Evolutionary conservation across 2,888 invertebrate genomes (phyloP), one percentile per base, ranked within the genome.

Genomic region (Rugalucina vietnamica): DNA sequence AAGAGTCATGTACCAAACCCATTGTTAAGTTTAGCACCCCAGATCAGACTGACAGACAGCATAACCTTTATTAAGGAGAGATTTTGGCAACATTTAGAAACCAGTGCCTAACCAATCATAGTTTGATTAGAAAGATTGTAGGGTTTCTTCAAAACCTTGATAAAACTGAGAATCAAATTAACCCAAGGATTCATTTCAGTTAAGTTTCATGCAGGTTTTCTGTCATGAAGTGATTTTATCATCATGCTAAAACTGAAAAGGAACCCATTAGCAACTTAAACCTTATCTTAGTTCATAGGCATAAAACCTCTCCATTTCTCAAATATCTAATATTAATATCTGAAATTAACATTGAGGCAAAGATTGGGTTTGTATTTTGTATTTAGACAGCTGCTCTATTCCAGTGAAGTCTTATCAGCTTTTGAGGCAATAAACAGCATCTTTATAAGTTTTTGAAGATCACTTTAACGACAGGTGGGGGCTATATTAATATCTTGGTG

Each of bases 401-500:
- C 65, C 32, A 2, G 34, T 14, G 10, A 65, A n/a, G 32, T 34
- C 32, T 65, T 65, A 65, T 65, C 65, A 65, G 32, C 65, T 65
- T 65, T 65, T 65, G 34, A 65, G 34, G 65, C 65, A 65, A 65
- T 65, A 65, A 60, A 65, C 21, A 21, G 18, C 29, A 21, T 24
- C 24, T 24, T 65, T 65, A 34, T 34, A 65, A 34, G 65, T 65
- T 65, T 65, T 65, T 65, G 1, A 10, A 34, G 34, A 32, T 34
- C 65, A 12, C 18, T 65, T 21, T 34, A 65, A 18, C 65, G 65
- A 65, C 65, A 65, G 65, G 65, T 65, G 65, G 65, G 14, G 34
- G 34, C 21, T 65, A 65, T 65, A 65, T 65, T 65, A 65, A 65
- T 65, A 65, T 65, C 65, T 65, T 65, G 29, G 34, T 65, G 65